Evolutionary conservation across 2,888 invertebrate genomes (phyloP).

Genomic region (Folsomia manolachei): DNA sequence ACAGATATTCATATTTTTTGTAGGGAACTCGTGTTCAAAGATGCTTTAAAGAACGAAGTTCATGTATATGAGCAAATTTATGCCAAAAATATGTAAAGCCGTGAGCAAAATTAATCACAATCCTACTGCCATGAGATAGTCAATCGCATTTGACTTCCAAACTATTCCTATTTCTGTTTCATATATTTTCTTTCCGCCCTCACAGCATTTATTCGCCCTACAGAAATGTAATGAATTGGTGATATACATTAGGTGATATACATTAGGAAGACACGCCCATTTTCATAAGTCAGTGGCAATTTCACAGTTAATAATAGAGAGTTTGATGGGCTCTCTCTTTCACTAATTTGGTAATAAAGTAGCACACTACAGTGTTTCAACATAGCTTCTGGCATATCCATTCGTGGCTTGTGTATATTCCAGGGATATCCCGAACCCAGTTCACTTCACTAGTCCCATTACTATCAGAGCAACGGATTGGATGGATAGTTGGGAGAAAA

Average conservation of each 20-base stretch:
- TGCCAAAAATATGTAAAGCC: no score
- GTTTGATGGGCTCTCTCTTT: slow-evolving; percentile 14
- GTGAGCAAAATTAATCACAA: no score
- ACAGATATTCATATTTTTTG: no score
- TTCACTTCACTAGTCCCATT: not conserved
- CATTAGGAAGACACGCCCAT: slow-evolving; percentile 13
- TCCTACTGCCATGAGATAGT: no score
- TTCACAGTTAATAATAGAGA: slow-evolving; percentile 18
- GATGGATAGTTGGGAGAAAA: not conserved
- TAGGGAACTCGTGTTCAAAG: no score
- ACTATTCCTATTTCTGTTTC: not conserved
- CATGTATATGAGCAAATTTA: no score
- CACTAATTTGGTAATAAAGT: slow-evolving; percentile 2
- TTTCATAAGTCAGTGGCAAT: slow-evolving; percentile 16
- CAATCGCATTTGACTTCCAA: not conserved
- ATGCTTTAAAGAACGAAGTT: no score
- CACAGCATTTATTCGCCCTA: not conserved
- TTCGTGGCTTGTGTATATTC: not conserved
- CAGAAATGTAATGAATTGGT: slow-evolving; percentile 8
- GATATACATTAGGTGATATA: slow-evolving; percentile 7
- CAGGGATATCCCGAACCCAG: not conserved
- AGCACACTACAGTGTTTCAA: no score
- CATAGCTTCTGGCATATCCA: no score
- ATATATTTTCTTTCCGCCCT: no score
- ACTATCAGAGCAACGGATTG: not conserved